Evolutionary conservation across 64 coral and sea anemone species (phyloP), one percentile per base, ranked within the genome.

Genomic region (Porites australiensis): DNA sequence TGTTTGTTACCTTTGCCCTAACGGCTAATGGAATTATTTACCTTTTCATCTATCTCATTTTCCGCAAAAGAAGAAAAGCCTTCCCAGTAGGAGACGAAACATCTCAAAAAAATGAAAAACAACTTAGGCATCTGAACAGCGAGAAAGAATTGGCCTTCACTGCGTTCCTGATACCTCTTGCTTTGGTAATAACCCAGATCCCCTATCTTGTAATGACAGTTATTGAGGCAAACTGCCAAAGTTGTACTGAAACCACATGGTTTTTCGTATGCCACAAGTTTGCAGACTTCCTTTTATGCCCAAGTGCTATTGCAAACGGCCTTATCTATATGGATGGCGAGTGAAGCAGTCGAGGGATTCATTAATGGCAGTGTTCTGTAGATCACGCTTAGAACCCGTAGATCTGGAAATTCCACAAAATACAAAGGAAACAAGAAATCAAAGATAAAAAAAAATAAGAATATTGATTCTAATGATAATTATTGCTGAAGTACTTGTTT

Each of bases 301-400:
- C 23, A 3, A 91, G 15, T 58, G 82, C 89, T 3, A 82, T 71
- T 48, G 89, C 54, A 8, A 91, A 91, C 50, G n/a, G n/a, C 66
- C 78, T 3, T 91, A 73, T 15, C 54, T 91, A 3, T 84, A 92
- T 19, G 70, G 82, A 8, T 83, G 60, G 44, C 69, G 79, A 67
- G 74, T 92, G 79, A 80, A 82, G 22, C 79, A 92, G 74, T 49
- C 75, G 63, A 19, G 58, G 13, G 65, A 66, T 21, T 92, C 90
- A 0, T 57, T 85, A 10, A 86, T 67, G 75, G 43, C n/a, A 23
- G 62, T 73, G 53, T 37, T 92, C 13, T 43, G 58, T 15, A 71
- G 48, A 14, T 66, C 57, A 5, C 11, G 73, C 12, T 57, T 57
- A 57, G 12, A 12, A 7, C 54, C 54, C 54, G 12, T 4, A 3